These are phyloP conservation scores for Ibidorhyncha struthersii DNA, from an alignment of 2,113 vertebrate genomes.

Conservation along the genomic window DNA sequence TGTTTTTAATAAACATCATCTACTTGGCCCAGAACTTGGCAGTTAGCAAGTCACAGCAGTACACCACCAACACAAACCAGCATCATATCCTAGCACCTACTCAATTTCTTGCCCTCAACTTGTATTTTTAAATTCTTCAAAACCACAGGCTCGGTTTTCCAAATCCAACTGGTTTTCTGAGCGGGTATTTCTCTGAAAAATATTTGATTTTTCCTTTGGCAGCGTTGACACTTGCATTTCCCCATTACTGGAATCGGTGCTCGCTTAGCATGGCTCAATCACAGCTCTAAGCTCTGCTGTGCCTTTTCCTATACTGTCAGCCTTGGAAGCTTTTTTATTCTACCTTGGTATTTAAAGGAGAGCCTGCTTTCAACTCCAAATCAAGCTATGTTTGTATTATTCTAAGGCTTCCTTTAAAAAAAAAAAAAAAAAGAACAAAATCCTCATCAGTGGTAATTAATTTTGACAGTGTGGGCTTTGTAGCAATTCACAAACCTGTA, in stretches of 20 bases:
- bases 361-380: slow-evolving; percentile 53
- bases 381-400: slow-evolving; percentile 61
- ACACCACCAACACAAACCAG: neutral
- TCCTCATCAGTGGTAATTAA: slow-evolving; percentile 77
- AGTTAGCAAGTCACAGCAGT: neutral
- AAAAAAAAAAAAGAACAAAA: slow-evolving; percentile 60
- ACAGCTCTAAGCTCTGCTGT: slow-evolving; percentile 11
- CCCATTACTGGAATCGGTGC: neutral
- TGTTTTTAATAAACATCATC: neutral
- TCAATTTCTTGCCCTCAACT: neutral
- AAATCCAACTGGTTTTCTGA: neutral
- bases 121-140: neutral
- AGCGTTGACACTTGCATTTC: neutral
- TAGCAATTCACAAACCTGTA: slow-evolving; percentile 82
- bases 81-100: neutral
- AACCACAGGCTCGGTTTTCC: neutral
- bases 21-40: neutral
- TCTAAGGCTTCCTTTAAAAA: slow-evolving; percentile 48
- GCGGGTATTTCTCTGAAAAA: neutral
- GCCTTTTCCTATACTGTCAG: neutral
- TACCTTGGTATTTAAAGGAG: slow-evolving; percentile 46
- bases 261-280: slow-evolving; percentile 8
- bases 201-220: neutral
- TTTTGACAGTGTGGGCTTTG: slow-evolving; percentile 77
- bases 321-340: slow-evolving; percentile 41